These are phyloP conservation scores for Papilio glaucus DNA, from an alignment of 1,140 invertebrate genomes.

Conservation along the genomic window DNA sequence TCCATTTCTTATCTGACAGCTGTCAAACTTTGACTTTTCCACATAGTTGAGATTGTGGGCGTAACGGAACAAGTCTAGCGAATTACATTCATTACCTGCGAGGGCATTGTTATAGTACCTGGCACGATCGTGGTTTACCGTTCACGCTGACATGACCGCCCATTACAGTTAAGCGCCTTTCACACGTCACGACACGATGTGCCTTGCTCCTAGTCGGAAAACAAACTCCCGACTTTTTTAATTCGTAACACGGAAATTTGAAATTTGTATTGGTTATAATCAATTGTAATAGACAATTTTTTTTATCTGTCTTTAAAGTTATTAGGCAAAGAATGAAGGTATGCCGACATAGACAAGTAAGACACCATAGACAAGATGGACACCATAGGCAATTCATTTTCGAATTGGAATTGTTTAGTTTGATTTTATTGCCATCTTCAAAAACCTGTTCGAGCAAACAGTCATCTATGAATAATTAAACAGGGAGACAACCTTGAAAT, in stretches of 20 bases:
- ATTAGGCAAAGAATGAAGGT: background rate
- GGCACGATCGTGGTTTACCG: slow-evolving; percentile 52
- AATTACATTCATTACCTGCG: slow-evolving; percentile 17
- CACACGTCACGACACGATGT: slow-evolving; percentile 51
- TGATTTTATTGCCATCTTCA: background rate
- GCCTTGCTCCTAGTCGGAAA: background rate
- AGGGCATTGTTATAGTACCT: slow-evolving; percentile 24
- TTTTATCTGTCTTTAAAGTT: too few relatives aligned
- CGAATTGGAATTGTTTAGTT: background rate
- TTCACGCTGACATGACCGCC: slow-evolving; percentile 41
- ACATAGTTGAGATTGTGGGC: background rate
- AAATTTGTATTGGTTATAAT: too few relatives aligned
- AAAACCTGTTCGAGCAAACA: slow-evolving; percentile 1
- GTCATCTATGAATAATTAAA: slow-evolving; percentile 14
- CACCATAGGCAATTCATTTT: background rate
- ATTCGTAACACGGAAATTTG: background rate
- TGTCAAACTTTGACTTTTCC: slow-evolving; percentile 20
- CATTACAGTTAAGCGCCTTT: slow-evolving; percentile 56
- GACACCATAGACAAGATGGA: background rate
- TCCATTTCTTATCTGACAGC: background rate
- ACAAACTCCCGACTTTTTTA: background rate
- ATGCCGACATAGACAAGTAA: background rate
- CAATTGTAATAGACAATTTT: too few relatives aligned
- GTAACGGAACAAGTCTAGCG: slow-evolving; percentile 13
- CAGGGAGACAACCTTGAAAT: slow-evolving; percentile 16